Conservation (phyloP, 2,113 vertebrate genomes). For the Ophiodon elongatus region DNA sequence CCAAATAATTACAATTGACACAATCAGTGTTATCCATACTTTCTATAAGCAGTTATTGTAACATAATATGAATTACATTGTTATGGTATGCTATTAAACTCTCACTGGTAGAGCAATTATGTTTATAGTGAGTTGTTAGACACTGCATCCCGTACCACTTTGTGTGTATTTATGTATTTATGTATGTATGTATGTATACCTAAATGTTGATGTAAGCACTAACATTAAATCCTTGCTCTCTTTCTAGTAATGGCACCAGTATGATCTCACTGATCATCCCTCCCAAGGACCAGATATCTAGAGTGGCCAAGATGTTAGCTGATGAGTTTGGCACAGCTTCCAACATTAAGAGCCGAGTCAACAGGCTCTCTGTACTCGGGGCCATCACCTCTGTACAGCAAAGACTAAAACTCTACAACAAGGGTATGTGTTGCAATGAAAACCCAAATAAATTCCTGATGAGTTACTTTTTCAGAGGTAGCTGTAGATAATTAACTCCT, state of each 20-base stretch:
- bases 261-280: constrained; percentile 99
- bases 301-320: constrained; percentile 99
- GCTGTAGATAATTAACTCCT: not conserved
- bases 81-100: not conserved
- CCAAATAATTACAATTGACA: not conserved
- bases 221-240: constrained; percentile 7
- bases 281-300: constrained; percentile 99
- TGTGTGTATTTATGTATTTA: constrained; percentile 17
- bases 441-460: not conserved
- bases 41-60: constrained; percentile 7
- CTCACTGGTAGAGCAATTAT: not conserved
- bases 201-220: not conserved
- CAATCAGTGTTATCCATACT: not conserved
- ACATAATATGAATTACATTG: not conserved
- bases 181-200: not conserved
- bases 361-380: constrained; percentile 98
- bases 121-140: not conserved
- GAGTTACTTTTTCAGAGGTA: not conserved
- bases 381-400: constrained; percentile 99
- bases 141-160: not conserved
- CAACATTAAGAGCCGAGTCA: constrained; percentile 99
- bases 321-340: constrained; percentile 99
- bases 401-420: constrained; percentile 99
- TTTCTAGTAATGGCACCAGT: constrained; percentile 96
- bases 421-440: constrained; percentile 85